Percentiles rank a stretch among this genome's conserved stretches.
Conservation (phyloP, 2,888 invertebrate species). For the Proisotoma minuta region DNA sequence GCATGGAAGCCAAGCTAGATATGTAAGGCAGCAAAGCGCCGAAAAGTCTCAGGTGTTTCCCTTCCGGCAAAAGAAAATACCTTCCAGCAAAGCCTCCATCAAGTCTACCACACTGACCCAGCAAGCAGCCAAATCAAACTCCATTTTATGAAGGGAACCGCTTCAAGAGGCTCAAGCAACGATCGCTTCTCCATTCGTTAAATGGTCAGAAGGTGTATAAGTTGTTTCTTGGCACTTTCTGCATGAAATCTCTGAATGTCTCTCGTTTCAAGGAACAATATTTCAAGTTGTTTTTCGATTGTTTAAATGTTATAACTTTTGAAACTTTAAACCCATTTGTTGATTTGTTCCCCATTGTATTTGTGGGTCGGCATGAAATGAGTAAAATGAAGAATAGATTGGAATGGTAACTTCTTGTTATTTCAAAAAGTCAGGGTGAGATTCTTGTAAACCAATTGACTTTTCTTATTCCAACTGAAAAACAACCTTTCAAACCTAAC, state of each 20-base stretch:
- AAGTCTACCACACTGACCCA: constrained; percentile 8
- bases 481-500: too few relatives aligned
- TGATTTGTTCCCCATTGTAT: constrained; percentile 4
- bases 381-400: neutral
- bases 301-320: too few relatives aligned
- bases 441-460: constrained; percentile 14
- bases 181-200: too few relatives aligned
- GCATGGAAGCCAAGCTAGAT: constrained; percentile 11
- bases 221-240: too few relatives aligned
- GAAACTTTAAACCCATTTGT: constrained; percentile 1
- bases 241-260: too few relatives aligned
- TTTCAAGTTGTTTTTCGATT: too few relatives aligned
- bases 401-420: neutral
- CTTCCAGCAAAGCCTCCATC: constrained; percentile 6
- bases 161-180: too few relatives aligned
- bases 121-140: too few relatives aligned
- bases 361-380: neutral
- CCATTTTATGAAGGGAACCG: too few relatives aligned
- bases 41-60: constrained; percentile 47
- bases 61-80: constrained; percentile 27
- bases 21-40: constrained; percentile 33
- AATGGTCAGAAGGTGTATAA: too few relatives aligned
- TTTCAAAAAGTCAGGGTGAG: neutral
- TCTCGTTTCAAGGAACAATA: too few relatives aligned
- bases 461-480: constrained; percentile 18